phyloP scores from a whole-genome alignment of 1,140 invertebrate species.

The Cyrtorhinus lividipennis region DNA sequence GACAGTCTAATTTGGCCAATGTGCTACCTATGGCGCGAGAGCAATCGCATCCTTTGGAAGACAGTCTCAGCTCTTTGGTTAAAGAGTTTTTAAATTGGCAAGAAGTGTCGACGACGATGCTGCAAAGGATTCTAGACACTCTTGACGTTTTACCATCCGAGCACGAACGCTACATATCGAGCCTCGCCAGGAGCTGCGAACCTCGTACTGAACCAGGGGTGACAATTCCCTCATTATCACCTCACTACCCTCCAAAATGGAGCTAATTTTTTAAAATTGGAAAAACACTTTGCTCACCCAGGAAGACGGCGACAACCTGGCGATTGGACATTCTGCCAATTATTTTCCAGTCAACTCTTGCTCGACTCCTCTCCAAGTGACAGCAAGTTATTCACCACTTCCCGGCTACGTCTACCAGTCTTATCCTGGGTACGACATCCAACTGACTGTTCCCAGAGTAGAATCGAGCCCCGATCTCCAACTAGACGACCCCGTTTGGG shows the following conservation, averaged over 20 bases:
- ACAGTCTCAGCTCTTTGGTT: not conserved
- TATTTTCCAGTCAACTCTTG: no score
- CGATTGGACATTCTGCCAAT: not conserved
- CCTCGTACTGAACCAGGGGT: not conserved
- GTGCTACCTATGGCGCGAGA: not conserved
- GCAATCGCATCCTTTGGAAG: not conserved
- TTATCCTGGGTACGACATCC: not conserved
- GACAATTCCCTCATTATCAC: no score
- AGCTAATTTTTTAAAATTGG: no score
- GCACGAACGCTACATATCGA: not conserved
- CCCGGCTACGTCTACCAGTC: not conserved
- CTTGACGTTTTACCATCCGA: not conserved
- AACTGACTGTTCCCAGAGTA: not conserved
- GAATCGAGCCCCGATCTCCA: not conserved
- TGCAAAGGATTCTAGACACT: not conserved
- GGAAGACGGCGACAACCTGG: not conserved
- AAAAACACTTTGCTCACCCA: no score
- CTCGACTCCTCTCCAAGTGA: no score
- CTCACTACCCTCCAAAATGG: no score
- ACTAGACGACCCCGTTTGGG: not conserved
- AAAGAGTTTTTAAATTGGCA: not conserved
- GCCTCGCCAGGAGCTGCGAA: not conserved
- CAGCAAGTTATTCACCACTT: not conserved
- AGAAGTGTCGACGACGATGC: not conserved
- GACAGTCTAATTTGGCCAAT: not conserved